Evolutionary conservation across 2,113 vertebrate species (phyloP).

Genomic region (Sylvilagus bachmani): DNA sequence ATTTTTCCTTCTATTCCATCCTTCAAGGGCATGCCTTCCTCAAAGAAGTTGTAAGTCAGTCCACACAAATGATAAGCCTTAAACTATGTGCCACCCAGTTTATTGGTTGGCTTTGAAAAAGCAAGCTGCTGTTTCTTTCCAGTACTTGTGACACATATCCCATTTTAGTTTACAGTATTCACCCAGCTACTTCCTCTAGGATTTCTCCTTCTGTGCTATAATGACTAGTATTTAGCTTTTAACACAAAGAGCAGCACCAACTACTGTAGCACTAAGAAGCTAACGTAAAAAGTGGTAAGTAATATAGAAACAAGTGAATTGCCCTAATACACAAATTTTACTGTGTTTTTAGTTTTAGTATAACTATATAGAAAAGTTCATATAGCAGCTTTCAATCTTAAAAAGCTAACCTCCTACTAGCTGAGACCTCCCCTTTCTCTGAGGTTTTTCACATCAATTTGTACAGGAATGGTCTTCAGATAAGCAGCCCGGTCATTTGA

Average conservation of each 20-base stretch:
- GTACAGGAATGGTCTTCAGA: not conserved
- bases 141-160: not conserved
- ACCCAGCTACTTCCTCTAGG: not conserved
- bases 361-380: conserved; percentile 55
- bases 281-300: conserved; percentile 29
- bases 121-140: not conserved
- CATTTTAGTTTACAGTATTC: not conserved
- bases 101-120: conserved; percentile 14
- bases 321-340: not conserved
- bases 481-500: not conserved
- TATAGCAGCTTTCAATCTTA: conserved; percentile 30
- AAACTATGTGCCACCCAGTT: not conserved
- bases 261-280: not conserved
- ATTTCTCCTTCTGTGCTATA: not conserved
- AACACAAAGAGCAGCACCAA: conserved; percentile 27
- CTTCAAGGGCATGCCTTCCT: not conserved
- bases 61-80: not conserved
- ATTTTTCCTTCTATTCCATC: conserved; percentile 5
- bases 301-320: conserved; percentile 2
- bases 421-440: not conserved
- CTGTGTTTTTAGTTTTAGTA: not conserved
- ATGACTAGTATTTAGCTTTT: conserved; percentile 5
- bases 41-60: not conserved
- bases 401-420: conserved; percentile 18
- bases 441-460: not conserved